phyloP scores from a whole-genome alignment of 2,113 vertebrate genomes.

The Marmota flaviventris region DNA sequence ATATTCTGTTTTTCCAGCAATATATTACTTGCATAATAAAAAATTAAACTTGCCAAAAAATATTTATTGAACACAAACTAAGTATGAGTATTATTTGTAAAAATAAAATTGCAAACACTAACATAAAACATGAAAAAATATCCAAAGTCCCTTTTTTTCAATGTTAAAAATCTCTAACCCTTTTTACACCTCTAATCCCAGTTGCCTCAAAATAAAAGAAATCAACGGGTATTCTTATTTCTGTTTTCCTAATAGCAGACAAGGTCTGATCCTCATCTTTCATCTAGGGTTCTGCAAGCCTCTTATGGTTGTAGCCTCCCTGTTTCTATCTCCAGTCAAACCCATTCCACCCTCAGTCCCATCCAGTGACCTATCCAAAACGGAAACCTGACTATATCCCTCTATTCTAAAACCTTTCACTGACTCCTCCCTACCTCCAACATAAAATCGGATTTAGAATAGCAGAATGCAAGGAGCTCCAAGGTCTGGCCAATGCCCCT shows the following conservation, averaged over 20 bases:
- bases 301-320: neutral
- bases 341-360: neutral
- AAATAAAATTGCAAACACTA: neutral
- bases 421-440: neutral
- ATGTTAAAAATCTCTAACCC: neutral
- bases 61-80: conserved; percentile 13
- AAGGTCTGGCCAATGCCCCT: neutral
- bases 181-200: neutral
- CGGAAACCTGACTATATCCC: neutral
- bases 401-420: neutral
- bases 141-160: conserved; percentile 12
- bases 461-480: neutral
- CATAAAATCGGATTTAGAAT: neutral
- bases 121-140: neutral
- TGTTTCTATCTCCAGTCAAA: neutral
- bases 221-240: neutral
- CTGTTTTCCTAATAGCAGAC: neutral
- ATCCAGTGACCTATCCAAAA: neutral
- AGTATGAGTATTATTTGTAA: neutral
- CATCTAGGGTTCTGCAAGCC: neutral
- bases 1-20: neutral
- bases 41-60: neutral
- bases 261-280: neutral
- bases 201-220: conserved; percentile 18
- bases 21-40: neutral